Evolutionary conservation across 2,888 invertebrate species (phyloP).

Genomic region (Orthosia gracilis): DNA sequence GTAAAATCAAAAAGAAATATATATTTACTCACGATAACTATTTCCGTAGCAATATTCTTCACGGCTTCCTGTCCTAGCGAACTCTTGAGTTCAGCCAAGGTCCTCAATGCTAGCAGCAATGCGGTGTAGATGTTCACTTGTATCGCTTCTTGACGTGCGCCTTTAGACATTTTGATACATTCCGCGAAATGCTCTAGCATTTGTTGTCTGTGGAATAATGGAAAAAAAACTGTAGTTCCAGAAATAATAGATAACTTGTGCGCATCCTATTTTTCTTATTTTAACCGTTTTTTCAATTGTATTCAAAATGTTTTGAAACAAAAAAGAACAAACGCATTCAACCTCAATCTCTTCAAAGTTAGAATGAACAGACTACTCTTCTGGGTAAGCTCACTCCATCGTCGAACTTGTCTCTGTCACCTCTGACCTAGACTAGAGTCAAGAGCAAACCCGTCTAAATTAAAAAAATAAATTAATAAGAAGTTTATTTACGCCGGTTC

Average conservation of each 20-base stretch:
- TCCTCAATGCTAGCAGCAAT: slow-evolving; percentile 96
- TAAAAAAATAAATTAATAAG: too few species aligned
- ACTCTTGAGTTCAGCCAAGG: slow-evolving; percentile 96
- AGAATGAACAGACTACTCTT: too few species aligned
- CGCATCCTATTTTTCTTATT: too few species aligned
- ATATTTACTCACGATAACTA: slow-evolving; percentile 93
- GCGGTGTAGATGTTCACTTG: slow-evolving; percentile 99
- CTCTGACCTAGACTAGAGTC: too few species aligned
- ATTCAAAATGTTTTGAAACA: too few species aligned
- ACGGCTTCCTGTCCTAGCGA: slow-evolving; percentile 97
- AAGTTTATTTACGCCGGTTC: too few species aligned
- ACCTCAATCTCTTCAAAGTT: too few species aligned
- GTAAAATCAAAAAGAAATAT: not conserved
- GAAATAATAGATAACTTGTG: not conserved
- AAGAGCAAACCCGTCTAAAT: too few species aligned
- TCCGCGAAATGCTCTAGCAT: slow-evolving; percentile 99
- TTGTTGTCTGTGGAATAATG: slow-evolving; percentile 92
- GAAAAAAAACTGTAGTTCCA: not conserved
- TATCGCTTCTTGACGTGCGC: slow-evolving; percentile 97
- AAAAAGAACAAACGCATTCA: too few species aligned
- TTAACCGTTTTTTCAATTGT: too few species aligned
- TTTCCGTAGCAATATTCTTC: slow-evolving; percentile 95
- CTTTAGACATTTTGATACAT: slow-evolving; percentile 98
- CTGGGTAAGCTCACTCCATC: too few species aligned
- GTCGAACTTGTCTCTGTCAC: too few species aligned